Conservation (phyloP, 2,888 invertebrate species). For the Callinectes sapidus region DNA sequence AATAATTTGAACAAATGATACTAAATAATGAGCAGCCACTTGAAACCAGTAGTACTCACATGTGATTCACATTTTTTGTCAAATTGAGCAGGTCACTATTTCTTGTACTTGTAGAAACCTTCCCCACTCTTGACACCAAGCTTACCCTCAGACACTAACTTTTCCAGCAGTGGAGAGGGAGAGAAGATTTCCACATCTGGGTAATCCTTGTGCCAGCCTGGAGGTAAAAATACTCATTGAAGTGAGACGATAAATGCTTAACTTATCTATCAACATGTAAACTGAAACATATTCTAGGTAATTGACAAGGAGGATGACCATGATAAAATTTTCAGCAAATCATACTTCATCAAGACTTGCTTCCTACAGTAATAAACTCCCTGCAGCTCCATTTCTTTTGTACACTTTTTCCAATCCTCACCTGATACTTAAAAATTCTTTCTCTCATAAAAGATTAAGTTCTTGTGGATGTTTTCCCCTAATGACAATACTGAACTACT, state of each 20-base stretch:
- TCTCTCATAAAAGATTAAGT: too few species aligned
- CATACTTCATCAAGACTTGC: neutral
- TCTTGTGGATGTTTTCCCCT: too few species aligned
- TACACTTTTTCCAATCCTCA: too few species aligned
- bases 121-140: conserved; percentile 87
- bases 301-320: neutral
- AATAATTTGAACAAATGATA: neutral
- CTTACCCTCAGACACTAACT: conserved; percentile 79
- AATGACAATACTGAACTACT: too few species aligned
- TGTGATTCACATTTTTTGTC: neutral
- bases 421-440: too few species aligned
- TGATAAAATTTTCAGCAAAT: neutral
- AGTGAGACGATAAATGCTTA: neutral
- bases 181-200: conserved; percentile 83
- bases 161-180: conserved; percentile 77
- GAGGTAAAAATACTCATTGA: conserved; percentile 66
- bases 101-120: conserved; percentile 88
- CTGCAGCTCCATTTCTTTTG: neutral
- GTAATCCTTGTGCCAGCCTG: conserved; percentile 85
- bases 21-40: neutral
- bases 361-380: neutral
- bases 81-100: conserved; percentile 76
- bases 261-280: neutral
- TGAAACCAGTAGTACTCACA: neutral
- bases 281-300: too few species aligned